Base-by-base conservation (phyloP, 1,140 invertebrate genomes). In the Drosophila varians region DNA sequence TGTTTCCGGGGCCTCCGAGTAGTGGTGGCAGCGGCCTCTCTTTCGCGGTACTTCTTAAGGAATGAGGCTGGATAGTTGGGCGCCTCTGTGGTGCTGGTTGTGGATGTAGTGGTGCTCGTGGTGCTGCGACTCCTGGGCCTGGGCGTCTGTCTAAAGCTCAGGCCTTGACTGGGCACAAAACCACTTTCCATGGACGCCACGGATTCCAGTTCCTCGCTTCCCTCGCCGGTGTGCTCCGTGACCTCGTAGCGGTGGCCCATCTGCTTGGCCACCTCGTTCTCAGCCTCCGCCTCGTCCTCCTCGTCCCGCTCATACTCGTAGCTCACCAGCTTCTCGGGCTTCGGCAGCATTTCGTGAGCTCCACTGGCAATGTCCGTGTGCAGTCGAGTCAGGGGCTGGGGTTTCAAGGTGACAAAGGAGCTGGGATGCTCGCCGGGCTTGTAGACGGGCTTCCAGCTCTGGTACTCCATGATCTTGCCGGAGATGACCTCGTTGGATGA, bases 391-490 rank as follows among this genome's bases (percentile, higher is more conserved):
- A 90, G 19, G 0, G 76, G 25, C 18, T 83, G 73, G 1, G 89
- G 89, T 6, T 66, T 62, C 12, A 48, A 1, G 1, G 84, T 89
- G 4, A 83, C 77, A 70, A 70, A 76, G 1, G 57, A 68, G 11
- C 38, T 61, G 14, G 76, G 83, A 11, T 72, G 54, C 8, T 88
- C 74, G 0, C 77, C 54, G 0, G 73, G 19, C 16, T 65, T 74
- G 52, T 80, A 86, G 12, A 90, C 74, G 0, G 89, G 89, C 18
- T 87, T 86, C 89, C 89, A 90, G 42, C 77, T 82, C 21, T 74
- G 70, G 19, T 89, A 89, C 25, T 90, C 84, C 74, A 77, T 76
- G 3, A 79, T 80, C 49, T 79, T 83, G 45, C 87, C 82, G 2
- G 65, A 40, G 11, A 90, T 43, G 25, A 90, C 74, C 26, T 90